phyloP scores from a whole-genome alignment of 2,797 vertebrate genomes.

The Pseudochirops cupreus region DNA sequence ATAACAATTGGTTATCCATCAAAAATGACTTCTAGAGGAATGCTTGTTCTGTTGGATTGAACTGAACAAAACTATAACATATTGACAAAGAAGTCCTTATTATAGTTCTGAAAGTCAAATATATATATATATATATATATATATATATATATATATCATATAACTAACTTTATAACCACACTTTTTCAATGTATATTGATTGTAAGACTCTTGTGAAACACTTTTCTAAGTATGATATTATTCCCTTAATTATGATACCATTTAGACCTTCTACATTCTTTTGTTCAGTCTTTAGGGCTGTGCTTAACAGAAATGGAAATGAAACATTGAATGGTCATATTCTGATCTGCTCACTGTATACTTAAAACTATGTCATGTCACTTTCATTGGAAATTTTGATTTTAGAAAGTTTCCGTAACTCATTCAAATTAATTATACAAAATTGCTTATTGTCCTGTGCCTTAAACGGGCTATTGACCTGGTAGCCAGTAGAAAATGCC shows the following conservation, averaged over 20 bases:
- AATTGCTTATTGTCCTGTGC: not conserved
- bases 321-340: not conserved
- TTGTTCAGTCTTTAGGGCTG: not conserved
- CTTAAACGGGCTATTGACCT: not conserved
- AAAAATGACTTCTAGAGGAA: not conserved
- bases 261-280: not conserved
- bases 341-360: not conserved
- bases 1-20: not conserved
- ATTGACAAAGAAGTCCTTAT: not conserved
- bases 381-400: not conserved
- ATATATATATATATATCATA: not conserved
- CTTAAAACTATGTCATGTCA: not conserved
- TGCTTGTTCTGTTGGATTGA: not conserved
- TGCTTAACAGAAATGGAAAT: not conserved
- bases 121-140: not conserved
- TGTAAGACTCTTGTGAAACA: not conserved
- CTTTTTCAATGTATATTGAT: not conserved
- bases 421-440: not conserved
- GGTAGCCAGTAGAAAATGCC: not conserved
- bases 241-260: not conserved
- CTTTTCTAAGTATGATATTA: not conserved
- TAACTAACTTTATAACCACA: not conserved
- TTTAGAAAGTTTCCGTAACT: not conserved
- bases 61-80: not conserved
- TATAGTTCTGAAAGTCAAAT: not conserved